These are phyloP conservation scores for Zygogramma bicolorata DNA, from an alignment of 2,888 invertebrate species.

Conservation along the genomic window DNA sequence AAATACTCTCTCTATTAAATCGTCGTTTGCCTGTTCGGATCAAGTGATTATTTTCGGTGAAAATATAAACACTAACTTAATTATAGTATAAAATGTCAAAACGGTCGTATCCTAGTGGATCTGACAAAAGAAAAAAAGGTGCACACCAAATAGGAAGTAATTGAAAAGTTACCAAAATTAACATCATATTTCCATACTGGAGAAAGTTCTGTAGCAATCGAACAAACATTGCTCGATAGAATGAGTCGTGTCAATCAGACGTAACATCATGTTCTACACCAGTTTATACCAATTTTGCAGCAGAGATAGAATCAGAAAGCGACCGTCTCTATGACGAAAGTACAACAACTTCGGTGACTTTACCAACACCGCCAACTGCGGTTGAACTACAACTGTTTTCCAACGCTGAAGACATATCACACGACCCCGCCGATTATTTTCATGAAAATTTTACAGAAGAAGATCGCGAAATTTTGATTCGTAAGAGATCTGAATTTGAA, in stretches of 20 bases:
- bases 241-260: conserved; percentile 15
- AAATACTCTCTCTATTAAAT: too few relatives aligned
- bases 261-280: conserved; percentile 10
- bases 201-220: conserved; percentile 22
- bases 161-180: conserved; percentile 30
- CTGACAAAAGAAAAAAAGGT: conserved; percentile 20
- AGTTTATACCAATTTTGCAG: conserved; percentile 18
- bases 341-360: conserved; percentile 18
- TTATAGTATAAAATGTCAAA: background rate
- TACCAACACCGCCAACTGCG: conserved; percentile 14
- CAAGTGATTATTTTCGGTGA: conserved; percentile 7
- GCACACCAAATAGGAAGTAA: conserved; percentile 17
- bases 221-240: background rate
- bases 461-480: conserved; percentile 21
- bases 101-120: conserved; percentile 25
- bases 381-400: background rate
- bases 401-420: conserved; percentile 16
- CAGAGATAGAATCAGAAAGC: conserved; percentile 23
- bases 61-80: background rate
- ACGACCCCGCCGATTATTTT: conserved; percentile 25
- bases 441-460: conserved; percentile 13
- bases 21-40: conserved; percentile 3
- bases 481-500: conserved; percentile 15
- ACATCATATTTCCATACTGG: conserved; percentile 27
- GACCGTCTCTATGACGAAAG: conserved; percentile 7